Evolutionary conservation across 2,888 invertebrate species (phyloP), one percentile per base, ranked within the genome.

Genomic region (Lycophotia porphyrea): DNA sequence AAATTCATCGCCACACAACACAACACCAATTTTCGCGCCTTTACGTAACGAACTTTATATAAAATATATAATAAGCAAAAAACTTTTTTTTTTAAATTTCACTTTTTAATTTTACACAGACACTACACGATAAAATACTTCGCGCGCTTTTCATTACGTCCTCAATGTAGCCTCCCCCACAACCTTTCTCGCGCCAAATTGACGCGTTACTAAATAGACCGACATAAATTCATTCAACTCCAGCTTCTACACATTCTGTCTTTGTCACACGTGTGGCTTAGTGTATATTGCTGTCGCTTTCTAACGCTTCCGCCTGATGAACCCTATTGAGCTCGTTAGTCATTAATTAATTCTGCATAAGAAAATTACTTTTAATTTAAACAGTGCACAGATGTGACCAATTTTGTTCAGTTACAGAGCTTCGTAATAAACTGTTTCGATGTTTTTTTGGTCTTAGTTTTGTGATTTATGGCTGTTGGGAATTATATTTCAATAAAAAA

Each of bases 311-410:
- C 96, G 96, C 96, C 91, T 95, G 95, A 96, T 94, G 95, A 95
- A 95, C 95, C 95, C 96, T 95, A 96, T 96, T 96, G 95, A 95
- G 96, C 96, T 96, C 95, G 96, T 96, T 96, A 96, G 96, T 96
- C 95, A 96, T 96, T 96, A 96, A 96, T 96, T 96, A 96, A 96
- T 96, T 95, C 96, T 95, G 96, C 96, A 96, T 96, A 96, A 95
- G 96, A 96, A 96, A 96, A 96, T 95, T 95, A 95, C 93, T 96
- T 96, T 96, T 96, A 96, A 96, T 96, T 96, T 95, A 95, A 95
- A 94, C 93, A 91, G 93, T 93, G 92, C 93, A 93, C 95, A 95
- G 95, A 95, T 95, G 95, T 92, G 90, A 91, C 91, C 88, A 89
- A 91, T 91, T 92, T 89, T 84, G 86, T 88, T 81, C 77, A 80